Conservation (phyloP, 2,113 vertebrate genomes). For the Grus americana region DNA sequence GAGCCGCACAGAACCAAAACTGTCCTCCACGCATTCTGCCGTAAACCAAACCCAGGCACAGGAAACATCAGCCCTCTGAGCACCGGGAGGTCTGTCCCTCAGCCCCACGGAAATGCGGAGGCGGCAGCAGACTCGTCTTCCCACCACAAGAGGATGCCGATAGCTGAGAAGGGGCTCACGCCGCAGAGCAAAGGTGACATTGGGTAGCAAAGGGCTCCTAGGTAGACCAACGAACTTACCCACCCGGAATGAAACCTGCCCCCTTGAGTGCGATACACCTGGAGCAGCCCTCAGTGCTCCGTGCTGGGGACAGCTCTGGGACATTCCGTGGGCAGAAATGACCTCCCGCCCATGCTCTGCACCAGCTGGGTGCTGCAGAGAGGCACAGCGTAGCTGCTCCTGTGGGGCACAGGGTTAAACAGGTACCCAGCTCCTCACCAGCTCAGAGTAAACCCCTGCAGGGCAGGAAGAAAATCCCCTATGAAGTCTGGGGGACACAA, state of each 20-base stretch:
- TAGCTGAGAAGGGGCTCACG: accelerated
- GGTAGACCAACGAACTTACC: not conserved
- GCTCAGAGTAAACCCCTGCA: not conserved
- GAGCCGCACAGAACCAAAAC: not conserved
- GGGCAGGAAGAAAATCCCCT: not conserved
- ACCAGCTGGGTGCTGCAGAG: not conserved
- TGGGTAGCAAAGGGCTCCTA: not conserved
- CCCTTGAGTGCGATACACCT: not conserved
- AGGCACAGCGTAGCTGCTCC: not conserved
- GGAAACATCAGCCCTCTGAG: not conserved
- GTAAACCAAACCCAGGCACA: not conserved
- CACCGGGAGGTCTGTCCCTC: not conserved
- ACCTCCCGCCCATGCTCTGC: not conserved
- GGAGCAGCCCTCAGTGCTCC: not conserved
- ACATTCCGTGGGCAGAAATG: not conserved
- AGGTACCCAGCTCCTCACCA: not conserved
- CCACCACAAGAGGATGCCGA: not conserved
- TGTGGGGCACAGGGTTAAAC: accelerated
- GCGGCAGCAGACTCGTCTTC: accelerated
- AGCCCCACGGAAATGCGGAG: not conserved
- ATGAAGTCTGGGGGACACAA: not conserved
- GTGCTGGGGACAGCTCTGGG: not conserved
- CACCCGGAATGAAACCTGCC: not conserved
- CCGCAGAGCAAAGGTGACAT: not conserved
- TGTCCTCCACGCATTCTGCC: not conserved